Percentiles rank a stretch among this genome's conserved stretches.
phyloP scores from a whole-genome alignment of 2,888 invertebrate species.

The Dromius quadrimaculatus region DNA sequence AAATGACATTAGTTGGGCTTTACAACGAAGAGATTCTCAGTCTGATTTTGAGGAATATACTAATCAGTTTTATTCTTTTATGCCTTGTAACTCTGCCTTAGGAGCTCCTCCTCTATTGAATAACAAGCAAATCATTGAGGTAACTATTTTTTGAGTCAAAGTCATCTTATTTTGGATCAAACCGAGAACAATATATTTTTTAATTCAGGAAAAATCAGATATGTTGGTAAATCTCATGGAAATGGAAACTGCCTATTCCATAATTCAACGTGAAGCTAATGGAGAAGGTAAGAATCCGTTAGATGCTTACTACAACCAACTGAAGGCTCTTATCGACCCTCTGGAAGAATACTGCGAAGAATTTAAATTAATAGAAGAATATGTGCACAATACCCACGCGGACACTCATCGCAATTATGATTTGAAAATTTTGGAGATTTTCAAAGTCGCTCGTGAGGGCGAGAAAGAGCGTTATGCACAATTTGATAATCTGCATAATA shows the following conservation, averaged over 20 bases:
- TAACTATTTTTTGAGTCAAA: conserved; percentile 62
- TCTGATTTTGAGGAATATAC: conserved; percentile 68
- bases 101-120: conserved; percentile 70
- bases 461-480: conserved; percentile 68
- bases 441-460: conserved; percentile 63
- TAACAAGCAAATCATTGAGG: conserved; percentile 68
- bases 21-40: conserved; percentile 52
- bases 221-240: conserved; percentile 75
- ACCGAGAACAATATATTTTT: no score
- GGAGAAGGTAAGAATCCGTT: conserved; percentile 64
- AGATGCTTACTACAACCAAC: conserved; percentile 72
- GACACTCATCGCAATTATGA: conserved; percentile 70
- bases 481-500: conserved; percentile 70
- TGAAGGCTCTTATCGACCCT: conserved; percentile 70
- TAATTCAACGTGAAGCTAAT: conserved; percentile 66
- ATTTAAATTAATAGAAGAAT: conserved; percentile 67
- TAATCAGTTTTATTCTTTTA: conserved; percentile 74
- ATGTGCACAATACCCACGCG: conserved; percentile 73
- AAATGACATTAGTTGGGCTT: conserved; percentile 60
- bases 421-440: conserved; percentile 68
- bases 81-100: conserved; percentile 75
- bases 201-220: conserved; percentile 61
- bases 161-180: not conserved
- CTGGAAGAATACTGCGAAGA: conserved; percentile 67
- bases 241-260: conserved; percentile 74